Evolutionary conservation across 2,888 invertebrate genomes (phyloP).

Genomic region (Encarsia formosa): DNA sequence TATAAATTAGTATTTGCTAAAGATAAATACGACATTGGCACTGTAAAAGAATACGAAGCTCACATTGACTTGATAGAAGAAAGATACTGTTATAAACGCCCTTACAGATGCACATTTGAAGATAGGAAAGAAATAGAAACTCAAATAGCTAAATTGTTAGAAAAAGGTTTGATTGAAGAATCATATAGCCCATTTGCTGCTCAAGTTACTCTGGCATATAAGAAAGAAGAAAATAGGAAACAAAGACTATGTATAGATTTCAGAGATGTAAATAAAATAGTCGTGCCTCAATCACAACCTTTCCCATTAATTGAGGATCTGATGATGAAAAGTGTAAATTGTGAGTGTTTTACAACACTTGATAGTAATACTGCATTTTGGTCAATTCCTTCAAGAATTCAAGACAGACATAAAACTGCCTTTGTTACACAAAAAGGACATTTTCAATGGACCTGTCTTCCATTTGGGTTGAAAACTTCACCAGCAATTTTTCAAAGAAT

Average conservation of each 20-base stretch:
- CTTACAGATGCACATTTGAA: constrained; percentile 28
- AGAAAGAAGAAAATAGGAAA: constrained; percentile 30
- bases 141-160: constrained; percentile 30
- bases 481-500: constrained; percentile 29
- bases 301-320: constrained; percentile 23
- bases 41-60: constrained; percentile 31
- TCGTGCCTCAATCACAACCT: constrained; percentile 22
- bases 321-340: constrained; percentile 15
- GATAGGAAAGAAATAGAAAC: constrained; percentile 31
- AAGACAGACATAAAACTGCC: constrained; percentile 28
- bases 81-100: constrained; percentile 29
- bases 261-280: constrained; percentile 29
- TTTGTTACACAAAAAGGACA: constrained; percentile 31
- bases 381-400: constrained; percentile 24
- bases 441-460: constrained; percentile 29
- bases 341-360: constrained; percentile 21
- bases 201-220: constrained; percentile 29
- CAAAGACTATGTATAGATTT: constrained; percentile 31
- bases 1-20: constrained; percentile 30
- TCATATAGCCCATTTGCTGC: constrained; percentile 32
- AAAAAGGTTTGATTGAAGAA: constrained; percentile 31
- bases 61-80: constrained; percentile 29
- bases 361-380: constrained; percentile 29
- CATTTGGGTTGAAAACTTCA: constrained; percentile 26
- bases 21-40: constrained; percentile 33